A percentile compares a stretch with the other conserved stretches of the same genome.
Evolutionary conservation across 1,140 invertebrate species (phyloP).

Genomic region (Diachasmimorpha longicaudata): DNA sequence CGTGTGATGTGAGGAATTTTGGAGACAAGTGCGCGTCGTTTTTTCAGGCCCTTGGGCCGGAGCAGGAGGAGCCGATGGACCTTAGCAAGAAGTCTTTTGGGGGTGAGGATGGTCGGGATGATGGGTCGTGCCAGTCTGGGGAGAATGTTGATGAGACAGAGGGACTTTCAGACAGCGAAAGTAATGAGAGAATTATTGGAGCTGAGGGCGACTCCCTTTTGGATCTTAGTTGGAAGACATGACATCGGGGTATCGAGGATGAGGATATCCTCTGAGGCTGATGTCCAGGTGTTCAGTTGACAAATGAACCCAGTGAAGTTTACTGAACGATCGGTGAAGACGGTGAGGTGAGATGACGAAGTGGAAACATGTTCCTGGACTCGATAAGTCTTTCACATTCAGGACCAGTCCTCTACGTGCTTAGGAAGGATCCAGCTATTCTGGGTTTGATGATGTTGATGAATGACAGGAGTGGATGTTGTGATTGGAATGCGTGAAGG

Average conservation of each 20-base stretch:
- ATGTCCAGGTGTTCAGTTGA: background rate
- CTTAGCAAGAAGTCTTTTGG: slow-evolving; percentile 71
- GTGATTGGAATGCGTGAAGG: too few species aligned
- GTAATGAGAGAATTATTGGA: slow-evolving; percentile 43
- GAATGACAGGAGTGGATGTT: too few species aligned
- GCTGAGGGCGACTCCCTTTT: slow-evolving; percentile 65
- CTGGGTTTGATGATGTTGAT: too few species aligned
- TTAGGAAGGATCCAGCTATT: too few species aligned
- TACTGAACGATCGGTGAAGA: too few species aligned
- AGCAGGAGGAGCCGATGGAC: slow-evolving; percentile 77
- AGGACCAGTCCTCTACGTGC: too few species aligned
- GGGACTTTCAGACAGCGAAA: slow-evolving; percentile 45
- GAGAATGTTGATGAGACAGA: slow-evolving; percentile 54
- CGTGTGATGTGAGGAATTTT: slow-evolving; percentile 20
- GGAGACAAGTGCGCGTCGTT: slow-evolving; percentile 53
- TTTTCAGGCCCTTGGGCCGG: slow-evolving; percentile 54
- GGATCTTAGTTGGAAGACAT: slow-evolving; percentile 70
- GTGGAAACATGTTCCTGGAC: too few species aligned
- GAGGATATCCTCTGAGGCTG: background rate
- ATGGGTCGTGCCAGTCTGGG: slow-evolving; percentile 36
- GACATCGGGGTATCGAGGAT: slow-evolving; percentile 37
- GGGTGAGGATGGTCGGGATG: slow-evolving; percentile 27
- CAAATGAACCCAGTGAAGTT: background rate
- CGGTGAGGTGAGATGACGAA: too few species aligned
- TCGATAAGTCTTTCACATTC: too few species aligned